Conservation (phyloP, 2,113 vertebrate genomes). For the Notarius lentiginosus region DNA sequence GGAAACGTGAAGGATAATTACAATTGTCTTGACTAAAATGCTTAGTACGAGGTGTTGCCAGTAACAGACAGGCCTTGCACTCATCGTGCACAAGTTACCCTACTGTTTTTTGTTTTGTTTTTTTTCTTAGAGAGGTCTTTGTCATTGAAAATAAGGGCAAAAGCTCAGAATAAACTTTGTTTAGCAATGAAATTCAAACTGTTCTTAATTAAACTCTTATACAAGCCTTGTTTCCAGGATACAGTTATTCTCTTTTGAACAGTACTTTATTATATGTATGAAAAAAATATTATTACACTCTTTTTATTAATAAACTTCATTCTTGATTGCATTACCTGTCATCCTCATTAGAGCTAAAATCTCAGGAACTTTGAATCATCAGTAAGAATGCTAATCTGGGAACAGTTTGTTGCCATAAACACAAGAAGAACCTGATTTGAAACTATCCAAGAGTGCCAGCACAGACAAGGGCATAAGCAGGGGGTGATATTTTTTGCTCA, state of each 20-base stretch:
- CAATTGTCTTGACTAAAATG: neutral
- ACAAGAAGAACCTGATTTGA: neutral
- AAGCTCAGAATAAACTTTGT: neutral
- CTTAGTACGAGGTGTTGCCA: neutral
- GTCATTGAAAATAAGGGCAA: neutral
- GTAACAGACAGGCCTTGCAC: neutral
- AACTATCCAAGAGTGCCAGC: neutral
- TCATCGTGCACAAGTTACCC: neutral
- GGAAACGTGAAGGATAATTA: neutral
- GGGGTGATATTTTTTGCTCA: neutral
- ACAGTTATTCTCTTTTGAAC: conserved; percentile 1
- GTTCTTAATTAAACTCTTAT: neutral
- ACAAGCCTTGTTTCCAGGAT: neutral
- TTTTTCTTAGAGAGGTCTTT: neutral
- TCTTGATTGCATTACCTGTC: neutral
- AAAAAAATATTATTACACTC: neutral
- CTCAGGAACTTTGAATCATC: neutral
- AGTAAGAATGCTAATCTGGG: neutral
- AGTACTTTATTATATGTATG: neutral
- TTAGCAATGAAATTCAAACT: neutral
- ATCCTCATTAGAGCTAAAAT: neutral
- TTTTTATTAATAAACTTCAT: conserved; percentile 3
- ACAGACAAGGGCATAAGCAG: conserved; percentile 5
- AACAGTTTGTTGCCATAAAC: neutral
- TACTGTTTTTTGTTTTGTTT: neutral